Base-by-base conservation (phyloP, 2,888 invertebrate genomes). In the Acleris literana region DNA sequence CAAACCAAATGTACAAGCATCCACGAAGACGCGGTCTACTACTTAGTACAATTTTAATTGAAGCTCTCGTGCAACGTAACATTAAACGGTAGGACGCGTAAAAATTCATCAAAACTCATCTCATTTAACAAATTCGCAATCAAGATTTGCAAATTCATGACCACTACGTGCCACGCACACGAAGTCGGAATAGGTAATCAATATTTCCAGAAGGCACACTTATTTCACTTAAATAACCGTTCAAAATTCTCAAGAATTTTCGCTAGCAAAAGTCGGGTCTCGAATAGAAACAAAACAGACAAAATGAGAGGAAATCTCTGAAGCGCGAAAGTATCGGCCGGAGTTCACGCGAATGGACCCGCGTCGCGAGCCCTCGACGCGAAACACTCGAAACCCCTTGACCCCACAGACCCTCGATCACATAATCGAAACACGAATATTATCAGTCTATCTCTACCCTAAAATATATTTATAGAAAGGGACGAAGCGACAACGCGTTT, bases 261-360 rank as follows among this genome's bases (percentile, higher is more conserved):
- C 83, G 85, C 88, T 84, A 87, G 78, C 82, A 78, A 81, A 82
- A 81, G 79, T 83, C 80, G 81, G 82, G 77, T 74, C 78, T 81
- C 74, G 76, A 77, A 74, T 78, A 77, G 82, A 83, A 87, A 84
- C 78, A 83, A 85, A 86, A 83, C 76, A 83, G 81, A 83, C 85
- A 79, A 79, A 85, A 79, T 82, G 80, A 83, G 82, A 82, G 72
- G 71, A 72, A 87, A 79, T 79, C 81, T 82, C 71, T 77, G 79
- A 76, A 83, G 82, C 84, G 83, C 73, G 75, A 87, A 87, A 86
- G 81, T 81, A 80, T 80, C 80, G 78, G 77, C 78, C 75, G 72
- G 75, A 82, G 80, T 75, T 80, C 76, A 75, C 76, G 77, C 74
- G 73, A 77, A 76, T 70, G 72, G 71, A 74, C 64, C 71, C 64